Conservation (phyloP, 2,113 vertebrate genomes). For the Bos indicus region DNA sequence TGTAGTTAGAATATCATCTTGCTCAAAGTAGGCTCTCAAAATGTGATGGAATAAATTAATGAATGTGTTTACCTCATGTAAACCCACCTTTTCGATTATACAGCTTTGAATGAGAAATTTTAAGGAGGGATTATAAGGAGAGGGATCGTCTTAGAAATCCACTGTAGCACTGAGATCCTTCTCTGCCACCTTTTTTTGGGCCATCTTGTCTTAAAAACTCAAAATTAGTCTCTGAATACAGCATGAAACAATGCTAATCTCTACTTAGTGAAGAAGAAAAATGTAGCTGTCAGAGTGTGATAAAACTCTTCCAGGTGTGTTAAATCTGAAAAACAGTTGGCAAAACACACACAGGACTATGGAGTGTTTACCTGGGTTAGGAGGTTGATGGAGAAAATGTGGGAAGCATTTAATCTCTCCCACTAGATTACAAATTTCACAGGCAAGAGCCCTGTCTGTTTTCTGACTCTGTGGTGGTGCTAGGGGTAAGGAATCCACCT, state of each 20-base stretch:
- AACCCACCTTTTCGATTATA: background rate
- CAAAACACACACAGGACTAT: background rate
- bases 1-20: background rate
- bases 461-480: fast-evolving
- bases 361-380: background rate
- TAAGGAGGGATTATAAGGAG: background rate
- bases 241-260: background rate
- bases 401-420: background rate
- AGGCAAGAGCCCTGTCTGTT: background rate
- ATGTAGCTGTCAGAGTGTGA: background rate
- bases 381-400: no score
- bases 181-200: background rate
- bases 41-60: background rate
- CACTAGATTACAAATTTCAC: background rate
- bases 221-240: background rate
- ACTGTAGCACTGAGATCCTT: background rate
- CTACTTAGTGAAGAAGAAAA: background rate
- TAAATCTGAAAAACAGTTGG: background rate
- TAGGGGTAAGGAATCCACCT: background rate
- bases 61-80: background rate
- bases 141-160: background rate
- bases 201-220: background rate
- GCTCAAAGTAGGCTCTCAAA: background rate
- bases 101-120: background rate
- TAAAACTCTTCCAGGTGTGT: background rate